A percentile compares a stretch with the other conserved stretches of the same genome.
phyloP scores from a whole-genome alignment of 2,113 vertebrate species.

The Perca flavescens region DNA sequence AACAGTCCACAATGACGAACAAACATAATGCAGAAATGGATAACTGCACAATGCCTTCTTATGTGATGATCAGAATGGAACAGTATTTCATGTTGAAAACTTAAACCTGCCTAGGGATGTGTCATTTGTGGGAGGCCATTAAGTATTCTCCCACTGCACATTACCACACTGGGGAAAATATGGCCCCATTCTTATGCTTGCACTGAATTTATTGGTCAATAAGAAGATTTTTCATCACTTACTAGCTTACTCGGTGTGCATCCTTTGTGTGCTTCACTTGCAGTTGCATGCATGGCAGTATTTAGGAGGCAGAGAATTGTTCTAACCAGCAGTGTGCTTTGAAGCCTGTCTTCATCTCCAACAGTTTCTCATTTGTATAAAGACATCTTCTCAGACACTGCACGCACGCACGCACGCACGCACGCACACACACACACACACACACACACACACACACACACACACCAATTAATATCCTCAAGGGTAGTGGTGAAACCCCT shows the following conservation, averaged over 20 bases:
- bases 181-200: slow-evolving; percentile 6
- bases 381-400: slow-evolving; percentile 36
- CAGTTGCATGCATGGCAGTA: slow-evolving; percentile 4
- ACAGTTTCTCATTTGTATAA: slow-evolving; percentile 64
- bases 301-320: slow-evolving; percentile 13
- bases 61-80: neutral
- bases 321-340: slow-evolving; percentile 26
- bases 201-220: slow-evolving; percentile 34
- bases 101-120: slow-evolving; percentile 9
- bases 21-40: neutral
- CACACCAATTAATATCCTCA: slow-evolving; percentile 35
- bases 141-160: slow-evolving; percentile 31
- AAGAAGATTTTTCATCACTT: neutral
- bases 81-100: slow-evolving; percentile 21
- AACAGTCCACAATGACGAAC: neutral
- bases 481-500: slow-evolving; percentile 12
- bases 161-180: neutral
- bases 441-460: neutral
- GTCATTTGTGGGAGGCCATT: slow-evolving; percentile 27
- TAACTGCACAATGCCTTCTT: neutral
- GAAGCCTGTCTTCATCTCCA: slow-evolving; percentile 55
- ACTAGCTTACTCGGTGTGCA: neutral
- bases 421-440: neutral
- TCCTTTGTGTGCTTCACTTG: neutral
- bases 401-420: neutral